Conservation (phyloP, 2,113 vertebrate genomes). For the Gymnocephalus cernua region DNA sequence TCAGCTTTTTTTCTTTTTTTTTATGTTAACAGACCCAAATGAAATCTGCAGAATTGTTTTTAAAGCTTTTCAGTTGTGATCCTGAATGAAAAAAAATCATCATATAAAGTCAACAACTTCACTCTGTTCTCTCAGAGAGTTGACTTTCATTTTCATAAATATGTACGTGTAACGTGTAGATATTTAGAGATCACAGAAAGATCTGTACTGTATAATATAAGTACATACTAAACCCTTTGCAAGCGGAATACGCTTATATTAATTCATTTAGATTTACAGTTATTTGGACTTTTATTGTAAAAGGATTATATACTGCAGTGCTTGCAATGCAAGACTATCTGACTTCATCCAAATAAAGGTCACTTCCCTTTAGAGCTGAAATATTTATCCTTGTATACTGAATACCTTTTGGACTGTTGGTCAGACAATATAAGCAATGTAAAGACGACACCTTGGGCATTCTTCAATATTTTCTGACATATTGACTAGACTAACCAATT, state of each 20-base stretch:
- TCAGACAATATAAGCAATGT: neutral
- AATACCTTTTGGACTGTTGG: neutral
- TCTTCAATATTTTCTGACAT: neutral
- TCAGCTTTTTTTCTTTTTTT: neutral
- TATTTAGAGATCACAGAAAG: conserved; percentile 1
- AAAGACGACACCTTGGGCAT: no score
- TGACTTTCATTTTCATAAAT: neutral
- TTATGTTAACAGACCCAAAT: no score
- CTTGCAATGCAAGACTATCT: neutral
- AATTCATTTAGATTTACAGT: neutral
- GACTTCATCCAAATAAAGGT: neutral
- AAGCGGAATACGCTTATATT: neutral
- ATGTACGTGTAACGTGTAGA: neutral
- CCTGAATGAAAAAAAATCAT: no score
- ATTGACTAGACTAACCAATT: neutral
- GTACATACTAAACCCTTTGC: neutral
- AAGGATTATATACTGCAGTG: neutral
- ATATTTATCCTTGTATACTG: neutral
- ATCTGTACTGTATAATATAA: neutral
- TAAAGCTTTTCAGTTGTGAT: no score
- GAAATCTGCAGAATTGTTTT: no score
- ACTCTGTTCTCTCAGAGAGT: neutral
- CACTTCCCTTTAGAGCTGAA: neutral
- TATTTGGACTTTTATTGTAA: neutral
- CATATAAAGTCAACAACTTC: no score